Evolutionary conservation across 2,113 vertebrate genomes (phyloP), one percentile per base, ranked within the genome.

Genomic region (Conger conger): DNA sequence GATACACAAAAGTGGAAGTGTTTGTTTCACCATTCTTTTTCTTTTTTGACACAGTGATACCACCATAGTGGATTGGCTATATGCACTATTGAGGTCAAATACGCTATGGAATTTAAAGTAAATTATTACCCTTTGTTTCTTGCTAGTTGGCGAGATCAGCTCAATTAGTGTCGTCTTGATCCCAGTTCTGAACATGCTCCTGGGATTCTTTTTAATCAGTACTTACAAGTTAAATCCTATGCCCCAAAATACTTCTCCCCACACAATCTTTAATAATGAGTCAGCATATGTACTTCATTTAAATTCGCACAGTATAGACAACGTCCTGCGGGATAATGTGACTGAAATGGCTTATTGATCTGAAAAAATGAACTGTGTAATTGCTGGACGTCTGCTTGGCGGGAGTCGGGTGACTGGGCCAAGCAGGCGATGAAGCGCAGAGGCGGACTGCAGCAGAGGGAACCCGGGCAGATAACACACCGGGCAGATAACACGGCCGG

Each of bases 321-420:
- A 40, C 38, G 60, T 37, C 84, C 87, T 82, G 85, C 87, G 82
- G 63, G 83, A 63, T 54, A 79, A 76, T 84, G 86, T 23, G 68
- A 80, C 82, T 82, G 80, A 80, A 89, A 87, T 79, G 53, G 53
- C 53, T 23, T 86, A 86, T 89, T 86, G 87, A 89, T 88, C 37
- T 78, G 17, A 9, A 63, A n/a, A n/a, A 83, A 13, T 37, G 83
- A 13, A 38, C 76, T 36, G 76, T 78, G 1, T 78, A 36, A 78
- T 78, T 78, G 76, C 16, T 23, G n/a, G 76, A 78, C 76, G 16
- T 37, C 11, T 18, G 76, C 33, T 37, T 4, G 30, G 36, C 37
- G 36, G 30, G 76, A 37, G 35, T 1, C 76, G n/a, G 76, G 18
- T 23, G n/a, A 18, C 18, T 3, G 20, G 36, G 35, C 76, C 76